Percentiles rank a stretch among this genome's conserved stretches.
These are phyloP conservation scores for Fregetta grallaria DNA, from an alignment of 2,113 vertebrate species.

Conservation along the genomic window DNA sequence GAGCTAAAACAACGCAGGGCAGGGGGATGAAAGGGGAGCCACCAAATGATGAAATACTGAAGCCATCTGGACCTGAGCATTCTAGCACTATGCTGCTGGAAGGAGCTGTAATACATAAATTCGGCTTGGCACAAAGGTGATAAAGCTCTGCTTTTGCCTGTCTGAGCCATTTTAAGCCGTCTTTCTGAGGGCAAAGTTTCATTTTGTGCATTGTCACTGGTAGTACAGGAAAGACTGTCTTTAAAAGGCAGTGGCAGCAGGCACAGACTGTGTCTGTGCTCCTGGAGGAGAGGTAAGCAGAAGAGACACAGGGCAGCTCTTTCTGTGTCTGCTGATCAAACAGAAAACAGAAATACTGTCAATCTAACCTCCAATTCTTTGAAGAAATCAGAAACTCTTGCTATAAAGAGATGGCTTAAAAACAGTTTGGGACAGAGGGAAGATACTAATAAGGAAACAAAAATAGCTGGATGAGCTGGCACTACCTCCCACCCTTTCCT, in stretches of 20 bases:
- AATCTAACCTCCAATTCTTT: too few relatives aligned
- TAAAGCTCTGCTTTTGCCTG: background rate
- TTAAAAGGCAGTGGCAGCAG: background rate
- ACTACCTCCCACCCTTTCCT: background rate
- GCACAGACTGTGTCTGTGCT: background rate
- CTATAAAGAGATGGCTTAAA: background rate
- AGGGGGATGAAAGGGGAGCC: background rate
- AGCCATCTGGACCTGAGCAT: background rate
- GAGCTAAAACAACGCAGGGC: background rate
- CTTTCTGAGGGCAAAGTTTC: background rate
- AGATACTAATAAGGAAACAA: background rate
- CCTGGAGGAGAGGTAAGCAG: background rate
- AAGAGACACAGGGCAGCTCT: background rate
- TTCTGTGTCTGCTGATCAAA: background rate
- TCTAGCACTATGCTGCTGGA: background rate
- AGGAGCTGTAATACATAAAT: background rate
- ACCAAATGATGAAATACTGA: background rate
- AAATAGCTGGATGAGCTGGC: background rate
- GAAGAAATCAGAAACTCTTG: background rate
- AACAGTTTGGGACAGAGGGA: background rate
- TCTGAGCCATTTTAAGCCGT: background rate
- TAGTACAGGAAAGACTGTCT: background rate
- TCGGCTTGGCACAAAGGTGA: background rate
- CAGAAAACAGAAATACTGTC: background rate
- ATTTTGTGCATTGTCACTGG: background rate